Evolutionary conservation across 2,797 vertebrate genomes (phyloP), one percentile per base, ranked within the genome.

Genomic region (Coregonus ussuriensis): DNA sequence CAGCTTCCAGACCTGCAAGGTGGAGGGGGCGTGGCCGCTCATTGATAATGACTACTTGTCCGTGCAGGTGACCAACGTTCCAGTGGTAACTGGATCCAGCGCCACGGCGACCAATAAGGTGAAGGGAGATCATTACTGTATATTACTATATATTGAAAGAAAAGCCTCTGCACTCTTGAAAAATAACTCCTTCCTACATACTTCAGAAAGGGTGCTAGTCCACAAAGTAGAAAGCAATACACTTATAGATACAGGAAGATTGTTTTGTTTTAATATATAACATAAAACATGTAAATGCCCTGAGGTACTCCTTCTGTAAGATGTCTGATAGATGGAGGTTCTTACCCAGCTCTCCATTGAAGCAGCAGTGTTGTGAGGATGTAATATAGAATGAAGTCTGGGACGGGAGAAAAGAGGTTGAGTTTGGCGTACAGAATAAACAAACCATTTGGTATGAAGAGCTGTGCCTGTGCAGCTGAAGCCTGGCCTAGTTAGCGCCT

Each of bases 81-180:
- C 96, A 0, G 97, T 99, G 82, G 97, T 98, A 18, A 93, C 93
- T 68, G 97, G 97, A 84, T 99, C 97, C 86, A 98, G 97, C 0
- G 97, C 98, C 84, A 99, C 98, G 71, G 98, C 98, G 78, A 98
- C 97, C 76, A 99, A 98, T 91, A 99, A 99, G 97, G 98, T 96
- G 91, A 93, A 84, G 33, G 25, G 41, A 47, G 47, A 15, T 76
- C 35, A 63, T 63, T 63, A 9, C 16, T 21, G 9, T 62, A 7
- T 7, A n/a, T 59, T 16, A 59, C 54, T 1, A 7, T n/a, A n/a
- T 25, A 25, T 63, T 25, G 21, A 63, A 9, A 9, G 21, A 4
- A 29, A 56, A 18, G 16, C 54, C 54, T 56, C 15, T 56, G 54
- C 1, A 56, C 54, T 56, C 14, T 9, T 33, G 31, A 33, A 52